Percentiles rank a stretch among this genome's conserved stretches.
Evolutionary conservation across 2,113 vertebrate species (phyloP).

Genomic region (Cynoglossus semilaevis): DNA sequence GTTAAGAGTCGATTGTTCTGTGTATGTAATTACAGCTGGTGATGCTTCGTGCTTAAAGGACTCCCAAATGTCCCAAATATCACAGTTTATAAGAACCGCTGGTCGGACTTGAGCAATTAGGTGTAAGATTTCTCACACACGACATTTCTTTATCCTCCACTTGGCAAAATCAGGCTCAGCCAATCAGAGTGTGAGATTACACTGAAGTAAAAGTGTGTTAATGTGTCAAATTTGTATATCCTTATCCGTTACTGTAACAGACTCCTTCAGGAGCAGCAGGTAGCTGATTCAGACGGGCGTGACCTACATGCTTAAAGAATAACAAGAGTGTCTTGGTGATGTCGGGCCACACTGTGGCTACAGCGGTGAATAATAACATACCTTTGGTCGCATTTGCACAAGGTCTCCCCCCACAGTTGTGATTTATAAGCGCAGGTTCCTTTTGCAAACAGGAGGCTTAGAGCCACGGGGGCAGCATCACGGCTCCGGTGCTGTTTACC

Average conservation of each 20-base stretch:
- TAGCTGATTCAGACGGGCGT: constrained; percentile 34
- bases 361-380: constrained; percentile 58
- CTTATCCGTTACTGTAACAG: constrained; percentile 42
- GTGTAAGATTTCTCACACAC: constrained; percentile 50
- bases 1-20: constrained; percentile 16
- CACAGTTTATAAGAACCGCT: constrained; percentile 56
- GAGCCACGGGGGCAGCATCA: constrained; percentile 61
- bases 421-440: constrained; percentile 71
- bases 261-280: constrained; percentile 25
- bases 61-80: constrained; percentile 38
- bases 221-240: constrained; percentile 58
- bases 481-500: constrained; percentile 70
- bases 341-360: constrained; percentile 35
- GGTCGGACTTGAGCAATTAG: constrained; percentile 50
- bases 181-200: constrained; percentile 59
- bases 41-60: constrained; percentile 41
- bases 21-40: constrained; percentile 37
- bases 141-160: constrained; percentile 59
- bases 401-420: constrained; percentile 55
- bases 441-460: constrained; percentile 69
- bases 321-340: constrained; percentile 48
- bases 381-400: constrained; percentile 59
- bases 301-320: constrained; percentile 57
- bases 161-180: constrained; percentile 64
- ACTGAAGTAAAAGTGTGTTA: constrained; percentile 58